These are phyloP conservation scores for Anoplolepis gracilipes DNA, from an alignment of 1,140 invertebrate species.

Conservation along the genomic window DNA sequence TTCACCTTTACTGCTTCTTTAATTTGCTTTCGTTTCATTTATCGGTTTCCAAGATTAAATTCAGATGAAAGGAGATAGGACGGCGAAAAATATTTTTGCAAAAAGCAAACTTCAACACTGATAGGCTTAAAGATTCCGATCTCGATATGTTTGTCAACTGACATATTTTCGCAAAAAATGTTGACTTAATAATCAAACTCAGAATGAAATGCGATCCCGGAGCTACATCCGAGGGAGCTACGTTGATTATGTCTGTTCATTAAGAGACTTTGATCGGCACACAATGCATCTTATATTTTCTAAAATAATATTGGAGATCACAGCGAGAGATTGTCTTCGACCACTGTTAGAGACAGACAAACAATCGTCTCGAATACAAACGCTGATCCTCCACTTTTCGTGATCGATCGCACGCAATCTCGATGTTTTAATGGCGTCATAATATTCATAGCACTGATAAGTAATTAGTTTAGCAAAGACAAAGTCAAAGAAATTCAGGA, in stretches of 20 bases:
- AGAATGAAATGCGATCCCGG: slow-evolving; percentile 31
- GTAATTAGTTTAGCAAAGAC: slow-evolving; percentile 54
- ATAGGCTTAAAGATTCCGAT: background rate
- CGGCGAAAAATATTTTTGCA: background rate
- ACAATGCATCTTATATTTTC: background rate
- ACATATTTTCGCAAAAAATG: background rate
- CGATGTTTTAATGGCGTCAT: slow-evolving; percentile 1
- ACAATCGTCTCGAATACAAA: slow-evolving; percentile 20
- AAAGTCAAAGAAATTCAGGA: slow-evolving; percentile 30
- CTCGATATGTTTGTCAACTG: background rate
- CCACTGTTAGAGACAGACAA: slow-evolving; percentile 9
- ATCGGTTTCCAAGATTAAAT: background rate
- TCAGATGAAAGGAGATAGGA: background rate
- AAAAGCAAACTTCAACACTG: background rate
- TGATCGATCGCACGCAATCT: slow-evolving; percentile 45
- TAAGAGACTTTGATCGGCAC: background rate
- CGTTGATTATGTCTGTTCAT: slow-evolving; percentile 1
- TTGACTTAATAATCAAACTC: slow-evolving; percentile 40
- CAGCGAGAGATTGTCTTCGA: background rate
- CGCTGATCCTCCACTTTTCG: slow-evolving; percentile 38
- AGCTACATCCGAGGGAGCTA: background rate
- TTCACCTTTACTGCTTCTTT: background rate
- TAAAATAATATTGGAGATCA: slow-evolving; percentile 25
- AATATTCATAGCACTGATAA: slow-evolving; percentile 51
- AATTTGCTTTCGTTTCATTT: background rate